These are phyloP conservation scores for Gallinago solitaria DNA, from an alignment of 2,797 vertebrate genomes.

Conservation along the genomic window DNA sequence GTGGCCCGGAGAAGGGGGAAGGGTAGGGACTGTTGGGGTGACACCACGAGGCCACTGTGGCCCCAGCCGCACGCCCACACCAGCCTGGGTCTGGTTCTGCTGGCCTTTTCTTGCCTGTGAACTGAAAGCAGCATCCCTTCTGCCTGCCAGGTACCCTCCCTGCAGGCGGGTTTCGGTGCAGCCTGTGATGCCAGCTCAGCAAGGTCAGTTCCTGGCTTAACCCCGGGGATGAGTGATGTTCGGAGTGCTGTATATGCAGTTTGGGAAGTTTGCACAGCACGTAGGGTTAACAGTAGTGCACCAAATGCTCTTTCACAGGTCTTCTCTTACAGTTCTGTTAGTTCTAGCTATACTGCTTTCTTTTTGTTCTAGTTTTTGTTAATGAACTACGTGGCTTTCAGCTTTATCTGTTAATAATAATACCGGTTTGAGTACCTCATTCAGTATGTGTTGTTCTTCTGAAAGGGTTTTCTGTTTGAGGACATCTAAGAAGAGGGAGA, in stretches of 20 bases:
- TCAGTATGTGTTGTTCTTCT: neutral
- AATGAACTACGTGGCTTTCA: neutral
- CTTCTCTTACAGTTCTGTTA: neutral
- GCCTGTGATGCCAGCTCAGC: neutral
- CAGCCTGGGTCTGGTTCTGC: no score
- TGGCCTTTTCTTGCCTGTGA: neutral
- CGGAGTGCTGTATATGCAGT: neutral
- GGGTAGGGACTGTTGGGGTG: neutral
- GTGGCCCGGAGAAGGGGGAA: neutral
- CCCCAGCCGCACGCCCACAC: rapidly evolving
- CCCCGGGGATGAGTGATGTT: neutral
- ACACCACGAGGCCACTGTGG: neutral
- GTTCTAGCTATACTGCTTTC: neutral
- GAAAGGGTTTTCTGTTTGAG: neutral
- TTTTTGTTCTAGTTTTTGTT: neutral
- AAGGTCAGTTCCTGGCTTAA: neutral
- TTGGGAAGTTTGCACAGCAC: neutral
- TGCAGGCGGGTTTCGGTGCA: neutral
- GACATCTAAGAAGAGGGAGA: neutral
- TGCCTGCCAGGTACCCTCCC: neutral
- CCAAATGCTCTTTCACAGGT: neutral
- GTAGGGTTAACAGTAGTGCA: neutral
- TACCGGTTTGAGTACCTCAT: neutral
- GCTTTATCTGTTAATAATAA: neutral
- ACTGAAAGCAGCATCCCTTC: neutral